These are phyloP conservation scores for Lutra lutra DNA, from an alignment of 2,797 vertebrate species.

Conservation along the genomic window DNA sequence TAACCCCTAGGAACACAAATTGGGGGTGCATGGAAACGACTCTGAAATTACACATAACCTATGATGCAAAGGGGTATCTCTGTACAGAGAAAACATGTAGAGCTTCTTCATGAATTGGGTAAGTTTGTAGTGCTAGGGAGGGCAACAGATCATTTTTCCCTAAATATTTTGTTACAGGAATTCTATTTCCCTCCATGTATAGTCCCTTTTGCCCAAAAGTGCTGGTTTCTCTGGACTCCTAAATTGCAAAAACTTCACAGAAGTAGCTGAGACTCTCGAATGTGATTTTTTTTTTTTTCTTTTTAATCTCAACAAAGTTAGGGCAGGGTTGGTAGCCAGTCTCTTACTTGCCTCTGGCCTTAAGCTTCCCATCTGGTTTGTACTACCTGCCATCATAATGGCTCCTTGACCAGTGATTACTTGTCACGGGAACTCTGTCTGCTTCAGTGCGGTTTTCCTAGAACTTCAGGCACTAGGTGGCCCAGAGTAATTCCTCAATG, in stretches of 20 bases:
- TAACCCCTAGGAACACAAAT: neutral
- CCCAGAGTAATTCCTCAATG: neutral
- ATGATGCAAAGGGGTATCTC: neutral
- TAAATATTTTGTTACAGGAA: neutral
- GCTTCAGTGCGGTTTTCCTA: neutral
- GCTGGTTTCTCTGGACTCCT: neutral
- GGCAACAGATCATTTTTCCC: neutral
- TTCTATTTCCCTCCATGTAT: neutral
- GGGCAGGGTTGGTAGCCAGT: neutral
- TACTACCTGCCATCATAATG: no score
- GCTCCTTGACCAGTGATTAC: neutral
- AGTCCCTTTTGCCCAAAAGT: neutral
- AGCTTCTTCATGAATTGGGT: neutral
- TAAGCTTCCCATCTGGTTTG: neutral
- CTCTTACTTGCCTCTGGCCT: neutral
- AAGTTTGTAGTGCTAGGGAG: neutral
- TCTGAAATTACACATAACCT: neutral
- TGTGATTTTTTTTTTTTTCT: neutral
- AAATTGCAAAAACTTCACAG: neutral
- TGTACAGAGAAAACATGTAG: neutral
- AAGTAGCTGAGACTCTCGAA: neutral
- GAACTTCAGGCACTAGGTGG: neutral
- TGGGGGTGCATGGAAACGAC: neutral
- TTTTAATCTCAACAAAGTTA: neutral
- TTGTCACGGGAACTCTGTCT: neutral